A percentile compares a stretch with the other conserved stretches of the same genome.
Conservation (phyloP, 2,888 invertebrate species). For the Sepiola atlantica region DNA sequence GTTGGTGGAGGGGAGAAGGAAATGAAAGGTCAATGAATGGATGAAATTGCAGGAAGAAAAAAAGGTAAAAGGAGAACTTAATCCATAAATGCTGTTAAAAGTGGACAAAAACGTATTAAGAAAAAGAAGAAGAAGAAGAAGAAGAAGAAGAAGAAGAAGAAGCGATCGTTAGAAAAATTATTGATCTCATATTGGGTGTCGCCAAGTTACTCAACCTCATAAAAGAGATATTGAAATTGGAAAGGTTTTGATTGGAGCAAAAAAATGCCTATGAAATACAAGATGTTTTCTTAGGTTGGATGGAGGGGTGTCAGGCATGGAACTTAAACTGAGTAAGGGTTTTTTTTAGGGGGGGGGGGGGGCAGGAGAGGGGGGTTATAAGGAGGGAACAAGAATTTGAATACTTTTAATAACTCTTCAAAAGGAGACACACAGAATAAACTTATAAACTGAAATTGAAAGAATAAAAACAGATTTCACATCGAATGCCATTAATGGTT, state of each 20-base stretch:
- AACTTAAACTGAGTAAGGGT: too few species aligned
- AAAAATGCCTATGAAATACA: not conserved
- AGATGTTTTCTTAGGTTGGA: not conserved
- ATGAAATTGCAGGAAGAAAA: not conserved
- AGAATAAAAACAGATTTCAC: not conserved
- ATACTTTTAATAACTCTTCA: not conserved
- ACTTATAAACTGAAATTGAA: not conserved
- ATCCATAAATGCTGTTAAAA: constrained; percentile 11
- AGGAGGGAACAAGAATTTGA: not conserved
- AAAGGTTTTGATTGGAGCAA: not conserved
- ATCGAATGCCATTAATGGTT: not conserved
- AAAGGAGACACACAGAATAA: not conserved
- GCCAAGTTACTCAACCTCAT: not conserved
- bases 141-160: too few species aligned
- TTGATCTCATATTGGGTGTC: not conserved
- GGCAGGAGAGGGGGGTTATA: not conserved
- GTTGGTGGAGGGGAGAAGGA: not conserved
- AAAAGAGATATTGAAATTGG: not conserved
- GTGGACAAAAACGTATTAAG: not conserved
- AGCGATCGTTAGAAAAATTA: not conserved
- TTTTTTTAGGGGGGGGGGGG: not conserved
- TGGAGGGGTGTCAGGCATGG: not conserved
- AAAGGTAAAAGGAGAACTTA: not conserved
- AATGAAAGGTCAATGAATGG: not conserved
- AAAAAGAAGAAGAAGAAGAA: too few species aligned